These are phyloP conservation scores for Diplazon laetatorius DNA, from an alignment of 2,888 invertebrate species.

Conservation along the genomic window DNA sequence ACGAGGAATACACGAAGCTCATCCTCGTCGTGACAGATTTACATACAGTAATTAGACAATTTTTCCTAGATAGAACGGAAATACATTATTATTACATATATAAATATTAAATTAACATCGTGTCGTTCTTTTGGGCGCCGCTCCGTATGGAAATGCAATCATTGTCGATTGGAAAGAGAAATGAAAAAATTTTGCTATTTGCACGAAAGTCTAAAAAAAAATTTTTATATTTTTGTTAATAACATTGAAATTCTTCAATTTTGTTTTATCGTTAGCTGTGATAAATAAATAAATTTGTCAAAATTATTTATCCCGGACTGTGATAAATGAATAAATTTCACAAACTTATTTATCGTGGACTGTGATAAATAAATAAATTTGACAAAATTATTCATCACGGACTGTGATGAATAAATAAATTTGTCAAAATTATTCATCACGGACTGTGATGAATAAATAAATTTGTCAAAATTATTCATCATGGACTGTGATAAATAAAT, in stretches of 20 bases:
- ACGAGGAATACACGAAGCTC: conserved; percentile 47
- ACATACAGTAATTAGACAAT: conserved; percentile 53
- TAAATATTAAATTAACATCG: conserved; percentile 25
- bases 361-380: too few species aligned
- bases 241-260: not conserved
- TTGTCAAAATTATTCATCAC: too few species aligned
- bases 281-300: too few species aligned
- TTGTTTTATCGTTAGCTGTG: not conserved
- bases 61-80: conserved; percentile 45
- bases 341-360: too few species aligned
- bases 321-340: too few species aligned
- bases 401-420: too few species aligned
- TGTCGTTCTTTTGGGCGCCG: conserved; percentile 53
- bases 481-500: too few species aligned
- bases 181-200: not conserved
- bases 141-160: conserved; percentile 26
- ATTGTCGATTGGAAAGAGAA: not conserved
- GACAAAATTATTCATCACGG: too few species aligned
- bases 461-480: too few species aligned
- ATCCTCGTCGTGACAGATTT: conserved; percentile 52
- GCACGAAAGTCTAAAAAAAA: conserved; percentile 2
- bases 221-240: not conserved
- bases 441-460: too few species aligned
- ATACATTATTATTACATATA: too few species aligned
- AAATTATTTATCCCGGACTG: too few species aligned